Base-by-base conservation (phyloP, 2,888 invertebrate species). In the Acholoe squamosa region DNA sequence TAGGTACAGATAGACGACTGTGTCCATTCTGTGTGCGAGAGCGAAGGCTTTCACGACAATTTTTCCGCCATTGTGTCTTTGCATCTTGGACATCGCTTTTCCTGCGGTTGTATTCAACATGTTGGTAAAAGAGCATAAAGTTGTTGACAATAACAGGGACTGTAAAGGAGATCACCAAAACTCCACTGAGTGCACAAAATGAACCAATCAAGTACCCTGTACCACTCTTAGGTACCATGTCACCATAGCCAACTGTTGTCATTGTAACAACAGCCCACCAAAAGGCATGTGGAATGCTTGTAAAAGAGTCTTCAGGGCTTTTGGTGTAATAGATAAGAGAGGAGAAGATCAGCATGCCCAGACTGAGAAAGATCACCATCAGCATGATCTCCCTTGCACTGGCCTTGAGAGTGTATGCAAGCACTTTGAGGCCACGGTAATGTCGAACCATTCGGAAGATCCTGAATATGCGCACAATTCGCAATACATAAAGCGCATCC, bases 141-240 rank as follows among this genome's bases (percentile, higher is more conserved):
- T 95, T 95, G 90, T 94, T 95, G n/a, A 95, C 95, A 88, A 95
- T 94, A 88, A 95, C 95, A 0, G 95, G 95, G 14, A 95, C 95
- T 0, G 95, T 95, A 90, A 95, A 94, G 10, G 95, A 94, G 25
- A 95, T 94, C 94, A 95, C 94, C 12, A 95, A 93, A 71, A 95
- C 92, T 14, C 95, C 95, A 33, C 94, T 94, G 77, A 95, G 93
- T 25, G 95, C 94, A 89, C 95, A 95, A 43, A 94, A 92, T 7
- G 95, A 94, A 0, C 95, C 95, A 28, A 95, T 94, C 22, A 95
- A 91, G 90, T 95, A 95, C 28, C 95, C 95, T 22, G 93, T 93
- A 3, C 93, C 94, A 0, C 94, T 94, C 76, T 93, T 93, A 5
- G 95, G 95, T 77, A 93, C 92, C 93, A 95, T 94, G 91, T 95